A percentile compares a stretch with the other conserved stretches of the same genome.
phyloP scores from a whole-genome alignment of 2,113 vertebrate genomes.

The Nansenia antarctica region DNA sequence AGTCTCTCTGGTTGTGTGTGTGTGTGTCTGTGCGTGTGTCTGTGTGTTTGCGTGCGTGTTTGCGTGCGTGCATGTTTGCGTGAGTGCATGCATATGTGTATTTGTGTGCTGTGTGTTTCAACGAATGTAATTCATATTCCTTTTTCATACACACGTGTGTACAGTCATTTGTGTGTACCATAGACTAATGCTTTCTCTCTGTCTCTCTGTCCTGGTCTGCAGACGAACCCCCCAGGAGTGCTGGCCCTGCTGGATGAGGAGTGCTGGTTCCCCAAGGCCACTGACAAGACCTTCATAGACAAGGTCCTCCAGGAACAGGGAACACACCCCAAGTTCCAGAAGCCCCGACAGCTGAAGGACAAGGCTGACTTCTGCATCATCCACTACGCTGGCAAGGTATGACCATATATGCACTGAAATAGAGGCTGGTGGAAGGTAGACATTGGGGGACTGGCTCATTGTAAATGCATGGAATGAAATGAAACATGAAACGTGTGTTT shows the following conservation, averaged over 20 bases:
- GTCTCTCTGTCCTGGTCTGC: constrained; percentile 29
- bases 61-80: no score
- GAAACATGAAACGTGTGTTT: no score
- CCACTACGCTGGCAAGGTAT: constrained; percentile 94
- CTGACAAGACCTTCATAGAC: constrained; percentile 95
- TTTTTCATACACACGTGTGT: no score
- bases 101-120: neutral
- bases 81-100: neutral
- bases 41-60: neutral
- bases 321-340: constrained; percentile 93
- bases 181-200: neutral
- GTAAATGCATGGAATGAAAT: no score
- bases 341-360: constrained; percentile 94
- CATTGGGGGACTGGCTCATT: no score
- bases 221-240: constrained; percentile 96
- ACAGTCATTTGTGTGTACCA: neutral
- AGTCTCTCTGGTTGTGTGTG: constrained; percentile 61
- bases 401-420: constrained; percentile 26
- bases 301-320: constrained; percentile 89
- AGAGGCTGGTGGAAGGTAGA: neutral
- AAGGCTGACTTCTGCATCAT: constrained; percentile 95
- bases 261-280: constrained; percentile 99
- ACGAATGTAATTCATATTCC: neutral
- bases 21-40: neutral
- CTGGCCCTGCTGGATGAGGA: constrained; percentile 96